These are phyloP conservation scores for Holothuria leucospilota DNA, from an alignment of 53 echinoderm and acorn worm species.

Conservation along the genomic window DNA sequence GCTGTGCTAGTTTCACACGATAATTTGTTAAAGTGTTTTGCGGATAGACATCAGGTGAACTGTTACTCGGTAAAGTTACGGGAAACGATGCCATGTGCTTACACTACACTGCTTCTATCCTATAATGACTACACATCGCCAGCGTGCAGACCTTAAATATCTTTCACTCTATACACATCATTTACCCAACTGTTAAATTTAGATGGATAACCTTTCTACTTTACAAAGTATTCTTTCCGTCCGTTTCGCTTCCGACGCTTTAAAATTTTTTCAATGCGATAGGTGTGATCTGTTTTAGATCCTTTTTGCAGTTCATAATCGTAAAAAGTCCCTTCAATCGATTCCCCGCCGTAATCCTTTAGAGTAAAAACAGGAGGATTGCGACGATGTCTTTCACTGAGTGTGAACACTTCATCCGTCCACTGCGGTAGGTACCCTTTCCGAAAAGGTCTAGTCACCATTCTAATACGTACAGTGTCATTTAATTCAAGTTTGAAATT, in stretches of 20 bases:
- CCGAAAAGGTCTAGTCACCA: conserved; percentile 8
- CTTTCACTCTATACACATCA: conserved; percentile 1
- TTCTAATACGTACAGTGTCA: neutral
- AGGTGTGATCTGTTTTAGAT: too few relatives aligned
- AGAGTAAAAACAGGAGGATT: conserved; percentile 9
- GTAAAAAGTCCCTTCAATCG: too few relatives aligned
- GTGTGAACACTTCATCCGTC: conserved; percentile 55
- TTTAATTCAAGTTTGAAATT: neutral
- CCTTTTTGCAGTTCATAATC: too few relatives aligned
- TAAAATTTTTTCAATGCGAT: too few relatives aligned
- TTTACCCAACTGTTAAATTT: conserved; percentile 46
- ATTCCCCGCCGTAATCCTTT: too few relatives aligned
- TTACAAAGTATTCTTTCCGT: too few relatives aligned
- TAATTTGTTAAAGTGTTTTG: conserved; percentile 55
- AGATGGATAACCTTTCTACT: conserved; percentile 38
- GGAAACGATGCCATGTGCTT: conserved; percentile 43
- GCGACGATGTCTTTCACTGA: neutral
- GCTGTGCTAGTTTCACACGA: conserved; percentile 31
- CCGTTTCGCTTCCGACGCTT: too few relatives aligned
- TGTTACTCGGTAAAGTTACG: conserved; percentile 64
- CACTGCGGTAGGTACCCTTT: conserved; percentile 56
- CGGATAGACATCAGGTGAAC: conserved; percentile 43
- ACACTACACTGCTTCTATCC: neutral
- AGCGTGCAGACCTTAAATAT: neutral
- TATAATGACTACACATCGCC: too few relatives aligned